Percentiles rank a stretch among this genome's conserved stretches.
Evolutionary conservation across 2,888 invertebrate species (phyloP).

Genomic region (Tipula vernalis): DNA sequence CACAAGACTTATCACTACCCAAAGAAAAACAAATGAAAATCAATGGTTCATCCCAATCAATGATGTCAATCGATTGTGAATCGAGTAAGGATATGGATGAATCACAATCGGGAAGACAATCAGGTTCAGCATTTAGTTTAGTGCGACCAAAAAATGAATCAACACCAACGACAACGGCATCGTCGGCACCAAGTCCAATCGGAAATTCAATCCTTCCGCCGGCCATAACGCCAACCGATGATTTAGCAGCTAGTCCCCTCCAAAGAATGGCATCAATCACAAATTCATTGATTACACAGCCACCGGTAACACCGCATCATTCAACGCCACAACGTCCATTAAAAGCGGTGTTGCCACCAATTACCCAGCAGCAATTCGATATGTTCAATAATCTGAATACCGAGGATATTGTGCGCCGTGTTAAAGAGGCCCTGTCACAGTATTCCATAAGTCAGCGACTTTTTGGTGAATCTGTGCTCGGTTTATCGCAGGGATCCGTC

Average conservation of each 20-base stretch:
- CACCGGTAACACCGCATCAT: conserved; percentile 74
- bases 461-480: conserved; percentile 96
- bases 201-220: conserved; percentile 79
- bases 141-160: conserved; percentile 76
- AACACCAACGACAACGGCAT: conserved; percentile 49
- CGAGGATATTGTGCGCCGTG: conserved; percentile 94
- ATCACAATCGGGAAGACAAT: conserved; percentile 23
- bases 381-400: conserved; percentile 96
- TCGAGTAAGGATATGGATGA: conserved; percentile 50
- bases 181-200: conserved; percentile 71
- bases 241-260: conserved; percentile 84
- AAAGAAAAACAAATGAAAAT: conserved; percentile 47
- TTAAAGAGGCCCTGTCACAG: conserved; percentile 87
- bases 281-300: conserved; percentile 88
- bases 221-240: conserved; percentile 67
- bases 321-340: conserved; percentile 75
- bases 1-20: conserved; percentile 75
- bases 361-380: conserved; percentile 98
- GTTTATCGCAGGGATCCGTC: conserved; percentile 92
- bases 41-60: conserved; percentile 36
- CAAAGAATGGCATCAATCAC: conserved; percentile 98
- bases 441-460: conserved; percentile 95
- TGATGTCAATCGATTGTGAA: conserved; percentile 28
- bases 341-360: conserved; percentile 93
- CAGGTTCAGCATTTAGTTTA: conserved; percentile 69